Evolutionary conservation across 2,888 invertebrate genomes (phyloP).

Genomic region (Congeria kusceri): DNA sequence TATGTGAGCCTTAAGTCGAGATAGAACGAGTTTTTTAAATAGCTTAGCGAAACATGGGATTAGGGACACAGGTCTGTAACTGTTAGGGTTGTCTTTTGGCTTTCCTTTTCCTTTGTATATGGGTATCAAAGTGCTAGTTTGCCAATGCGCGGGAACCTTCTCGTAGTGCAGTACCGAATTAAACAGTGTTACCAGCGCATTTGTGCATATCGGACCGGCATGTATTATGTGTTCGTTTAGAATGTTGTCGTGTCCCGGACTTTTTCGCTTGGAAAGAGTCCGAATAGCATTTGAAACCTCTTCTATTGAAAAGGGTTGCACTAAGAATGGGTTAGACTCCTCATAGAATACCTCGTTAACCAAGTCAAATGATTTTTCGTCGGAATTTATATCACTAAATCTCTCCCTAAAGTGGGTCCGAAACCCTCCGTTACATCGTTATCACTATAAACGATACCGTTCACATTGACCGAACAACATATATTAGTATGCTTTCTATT

Average conservation of each 20-base stretch:
- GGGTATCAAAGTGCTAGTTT: constrained; percentile 27
- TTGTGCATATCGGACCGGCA: background rate
- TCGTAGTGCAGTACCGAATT: constrained; percentile 12
- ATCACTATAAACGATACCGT: background rate
- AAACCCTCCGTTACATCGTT: constrained; percentile 8
- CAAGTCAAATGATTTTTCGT: background rate
- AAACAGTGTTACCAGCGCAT: constrained; percentile 7
- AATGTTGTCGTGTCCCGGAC: constrained; percentile 21
- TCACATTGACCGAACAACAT: constrained; percentile 6
- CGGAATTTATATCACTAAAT: constrained; percentile 1
- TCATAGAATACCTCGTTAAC: no score
- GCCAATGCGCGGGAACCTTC: constrained; percentile 22
- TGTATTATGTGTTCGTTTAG: constrained; percentile 29
- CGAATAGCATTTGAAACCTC: constrained; percentile 17
- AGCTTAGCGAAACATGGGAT: constrained; percentile 32
- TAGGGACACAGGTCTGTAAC: constrained; percentile 35
- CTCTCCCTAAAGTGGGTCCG: constrained; percentile 6
- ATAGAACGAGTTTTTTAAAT: constrained; percentile 30
- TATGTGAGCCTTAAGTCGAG: constrained; percentile 1
- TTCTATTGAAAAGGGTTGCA: background rate
- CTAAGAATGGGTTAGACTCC: no score
- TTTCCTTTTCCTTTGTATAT: constrained; percentile 40
- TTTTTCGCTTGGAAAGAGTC: constrained; percentile 16
- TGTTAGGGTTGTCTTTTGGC: constrained; percentile 24
- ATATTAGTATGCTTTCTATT: background rate